Percentiles rank a stretch among this genome's conserved stretches.
Evolutionary conservation across 2,888 invertebrate genomes (phyloP).

Genomic region (Drosophila antonietae): DNA sequence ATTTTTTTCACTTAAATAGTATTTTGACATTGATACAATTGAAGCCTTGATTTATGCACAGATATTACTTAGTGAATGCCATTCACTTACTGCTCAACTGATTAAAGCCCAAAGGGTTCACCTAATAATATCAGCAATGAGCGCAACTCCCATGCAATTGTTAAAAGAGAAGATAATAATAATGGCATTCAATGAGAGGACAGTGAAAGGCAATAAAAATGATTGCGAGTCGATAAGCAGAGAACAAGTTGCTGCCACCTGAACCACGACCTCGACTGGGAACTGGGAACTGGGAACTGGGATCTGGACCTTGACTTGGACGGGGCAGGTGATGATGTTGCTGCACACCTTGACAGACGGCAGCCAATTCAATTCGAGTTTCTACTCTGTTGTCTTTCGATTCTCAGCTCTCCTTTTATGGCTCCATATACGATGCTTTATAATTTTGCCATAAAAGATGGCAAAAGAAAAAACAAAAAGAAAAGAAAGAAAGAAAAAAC

Average conservation of each 20-base stretch:
- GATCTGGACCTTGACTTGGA: no score
- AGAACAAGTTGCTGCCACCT: constrained; percentile 25
- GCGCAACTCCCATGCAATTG: not conserved
- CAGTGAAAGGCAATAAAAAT: constrained; percentile 45
- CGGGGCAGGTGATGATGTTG: not conserved
- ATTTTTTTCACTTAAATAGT: not conserved
- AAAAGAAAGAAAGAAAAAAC: not conserved
- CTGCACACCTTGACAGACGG: constrained; percentile 23
- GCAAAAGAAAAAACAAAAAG: not conserved
- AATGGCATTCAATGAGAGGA: constrained; percentile 23
- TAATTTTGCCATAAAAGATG: constrained; percentile 52
- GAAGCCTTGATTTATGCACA: constrained; percentile 1
- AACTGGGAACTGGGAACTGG: no score
- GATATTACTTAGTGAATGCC: not conserved
- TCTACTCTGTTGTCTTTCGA: constrained; percentile 21
- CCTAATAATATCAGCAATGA: not conserved
- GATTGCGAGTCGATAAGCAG: constrained; percentile 44
- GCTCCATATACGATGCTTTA: constrained; percentile 33
- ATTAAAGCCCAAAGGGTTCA: constrained; percentile 5
- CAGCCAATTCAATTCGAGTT: constrained; percentile 52
- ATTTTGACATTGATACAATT: not conserved
- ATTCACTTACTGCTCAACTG: not conserved
- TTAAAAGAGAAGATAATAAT: not conserved
- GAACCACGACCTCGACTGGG: not conserved
- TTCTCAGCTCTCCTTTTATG: constrained; percentile 33